Percentiles rank a stretch among this genome's conserved stretches.
phyloP scores from a whole-genome alignment of 1,140 invertebrate species.

The Aricia agestis region DNA sequence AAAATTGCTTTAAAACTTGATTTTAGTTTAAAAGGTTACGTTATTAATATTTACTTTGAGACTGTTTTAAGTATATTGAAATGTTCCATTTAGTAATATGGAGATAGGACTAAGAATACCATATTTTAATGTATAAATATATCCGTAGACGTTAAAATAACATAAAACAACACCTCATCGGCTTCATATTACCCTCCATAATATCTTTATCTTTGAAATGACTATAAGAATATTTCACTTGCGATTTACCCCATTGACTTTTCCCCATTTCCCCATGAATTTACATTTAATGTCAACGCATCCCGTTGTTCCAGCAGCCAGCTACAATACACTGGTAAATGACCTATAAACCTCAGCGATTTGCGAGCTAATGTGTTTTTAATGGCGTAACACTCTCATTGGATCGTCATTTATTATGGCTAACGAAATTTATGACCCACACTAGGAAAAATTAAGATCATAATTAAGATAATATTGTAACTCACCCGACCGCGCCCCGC shows the following conservation, averaged over 20 bases:
- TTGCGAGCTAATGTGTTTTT: conserved; percentile 56
- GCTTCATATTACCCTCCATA: neutral
- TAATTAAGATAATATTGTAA: neutral
- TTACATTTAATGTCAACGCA: conserved; percentile 23
- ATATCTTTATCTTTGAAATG: neutral
- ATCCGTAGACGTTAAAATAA: neutral
- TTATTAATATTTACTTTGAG: too few relatives aligned
- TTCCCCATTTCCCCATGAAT: conserved; percentile 13
- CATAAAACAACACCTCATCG: neutral
- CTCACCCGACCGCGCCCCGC: neutral
- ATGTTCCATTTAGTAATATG: too few relatives aligned
- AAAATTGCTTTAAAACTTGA: too few relatives aligned
- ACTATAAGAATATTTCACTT: conserved; percentile 11
- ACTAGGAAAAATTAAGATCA: conserved; percentile 19
- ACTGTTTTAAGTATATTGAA: too few relatives aligned
- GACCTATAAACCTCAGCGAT: conserved; percentile 49
- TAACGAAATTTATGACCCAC: conserved; percentile 28
- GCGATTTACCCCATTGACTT: conserved; percentile 9
- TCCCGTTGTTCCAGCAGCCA: conserved; percentile 22
- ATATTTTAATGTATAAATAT: neutral
- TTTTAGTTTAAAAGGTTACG: too few relatives aligned
- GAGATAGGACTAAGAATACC: too few relatives aligned
- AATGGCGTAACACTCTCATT: conserved; percentile 48
- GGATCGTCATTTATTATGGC: conserved; percentile 26
- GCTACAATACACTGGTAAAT: conserved; percentile 46